phyloP scores from a whole-genome alignment of 2,113 vertebrate genomes.

The Chloebia gouldiae region DNA sequence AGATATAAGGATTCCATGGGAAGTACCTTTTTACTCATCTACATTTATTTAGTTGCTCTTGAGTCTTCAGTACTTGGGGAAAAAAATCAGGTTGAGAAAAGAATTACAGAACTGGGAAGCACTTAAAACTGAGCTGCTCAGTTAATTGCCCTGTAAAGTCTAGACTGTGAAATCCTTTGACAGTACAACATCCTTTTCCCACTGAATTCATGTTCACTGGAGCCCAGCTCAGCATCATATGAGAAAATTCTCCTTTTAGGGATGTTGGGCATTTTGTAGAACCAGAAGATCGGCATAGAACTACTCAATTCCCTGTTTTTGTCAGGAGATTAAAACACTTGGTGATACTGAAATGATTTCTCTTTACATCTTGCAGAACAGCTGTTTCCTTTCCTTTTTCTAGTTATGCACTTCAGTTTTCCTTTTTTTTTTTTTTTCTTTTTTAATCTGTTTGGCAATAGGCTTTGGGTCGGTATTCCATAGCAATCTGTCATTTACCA shows the following conservation, averaged over 20 bases:
- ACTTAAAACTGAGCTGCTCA: background rate
- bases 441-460: background rate
- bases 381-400: background rate
- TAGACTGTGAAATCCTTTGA: slow-evolving; percentile 43
- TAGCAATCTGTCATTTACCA: background rate
- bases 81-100: background rate
- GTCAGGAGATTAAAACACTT: background rate
- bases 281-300: background rate
- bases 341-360: background rate
- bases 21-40: background rate
- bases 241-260: slow-evolving; percentile 18
- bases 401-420: background rate
- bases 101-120: background rate
- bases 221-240: background rate
- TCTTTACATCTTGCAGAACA: background rate
- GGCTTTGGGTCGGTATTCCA: background rate
- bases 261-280: background rate
- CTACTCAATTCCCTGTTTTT: slow-evolving; percentile 4
- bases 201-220: slow-evolving; percentile 36
- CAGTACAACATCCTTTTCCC: slow-evolving; percentile 29
- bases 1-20: background rate
- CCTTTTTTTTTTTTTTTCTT: background rate
- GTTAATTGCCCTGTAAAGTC: slow-evolving; percentile 18
- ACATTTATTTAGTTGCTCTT: background rate
- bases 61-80: background rate